Evolutionary conservation across 2,113 vertebrate genomes (phyloP), one percentile per base, ranked within the genome.

Genomic region (Sinocyclocheilus anophthalmus): DNA sequence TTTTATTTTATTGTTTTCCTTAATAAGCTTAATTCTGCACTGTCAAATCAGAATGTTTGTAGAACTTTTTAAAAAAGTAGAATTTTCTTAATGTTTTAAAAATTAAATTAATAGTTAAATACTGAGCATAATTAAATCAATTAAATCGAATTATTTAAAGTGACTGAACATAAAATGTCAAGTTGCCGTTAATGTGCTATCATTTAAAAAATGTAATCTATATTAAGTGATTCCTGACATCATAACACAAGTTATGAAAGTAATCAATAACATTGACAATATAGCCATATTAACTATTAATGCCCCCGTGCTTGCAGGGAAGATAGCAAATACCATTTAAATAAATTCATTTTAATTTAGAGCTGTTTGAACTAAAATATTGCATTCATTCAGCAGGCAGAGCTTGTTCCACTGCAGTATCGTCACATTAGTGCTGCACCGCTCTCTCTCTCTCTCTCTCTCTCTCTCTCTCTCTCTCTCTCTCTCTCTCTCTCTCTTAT

Each of bases 351-450:
- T 33, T 33, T 33, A 33, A 33, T 33, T 9, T 65, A 65, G 24
- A 11, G 0, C 24, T 65, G 24, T 26, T 12, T 65, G 11, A 65
- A 14, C 12, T 65, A 26, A 65, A 63, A 63, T 0, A 63, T 26
- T 61, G 20, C 3, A 61, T 61, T 37, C 37, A 37, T 33, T 33
- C 30, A 33, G 37, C 30, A 22, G n/a, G 55, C 61, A 70, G 57
- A 79, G 55, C 53, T 77, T 70, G 22, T 92, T 93, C 92, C 94
- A 95, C 94, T 93, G 95, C 94, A 95, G 94, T 94, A 92, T 94
- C 93, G 89, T 90, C 92, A 89, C 81, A 92, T 93, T 93, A 92
- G 90, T 94, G 92, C 92, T 93, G 86, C 92, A 93, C 92, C 93
- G 91, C 92, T 93, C 92, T 92, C 73, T 53, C 76, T 59, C 50